A percentile compares a stretch with the other conserved stretches of the same genome.
Conservation (phyloP, 2,113 vertebrate species). For the Rhea americana region DNA sequence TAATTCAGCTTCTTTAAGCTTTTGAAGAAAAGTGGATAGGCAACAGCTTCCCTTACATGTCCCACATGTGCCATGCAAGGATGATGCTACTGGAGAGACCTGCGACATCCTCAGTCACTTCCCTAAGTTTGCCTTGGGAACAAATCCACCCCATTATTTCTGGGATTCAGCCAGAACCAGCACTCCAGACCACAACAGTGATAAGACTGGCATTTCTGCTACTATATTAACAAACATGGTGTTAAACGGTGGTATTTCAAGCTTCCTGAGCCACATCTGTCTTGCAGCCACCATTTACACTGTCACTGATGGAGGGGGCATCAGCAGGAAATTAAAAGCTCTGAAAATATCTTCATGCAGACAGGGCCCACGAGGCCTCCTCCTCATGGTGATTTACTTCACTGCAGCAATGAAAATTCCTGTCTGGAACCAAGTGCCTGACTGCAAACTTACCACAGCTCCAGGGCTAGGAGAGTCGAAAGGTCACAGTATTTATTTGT, state of each 20-base stretch:
- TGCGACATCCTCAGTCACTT: not conserved
- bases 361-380: not conserved
- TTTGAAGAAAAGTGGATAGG: not conserved
- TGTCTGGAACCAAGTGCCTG: slow-evolving; percentile 59
- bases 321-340: not conserved
- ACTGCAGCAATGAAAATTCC: slow-evolving; percentile 59
- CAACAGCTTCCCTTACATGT: not conserved
- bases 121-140: not conserved
- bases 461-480: slow-evolving; percentile 54
- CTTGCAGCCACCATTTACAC: not conserved
- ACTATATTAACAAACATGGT: not conserved
- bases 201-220: not conserved
- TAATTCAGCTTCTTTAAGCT: slow-evolving; percentile 1
- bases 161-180: not conserved
- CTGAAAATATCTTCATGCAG: slow-evolving; percentile 27
- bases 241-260: not conserved
- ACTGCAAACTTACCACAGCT: slow-evolving; percentile 64
- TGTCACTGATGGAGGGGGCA: not conserved
- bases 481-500: slow-evolving; percentile 71
- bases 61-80: not conserved
- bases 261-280: not conserved
- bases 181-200: not conserved
- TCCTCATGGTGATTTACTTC: slow-evolving; percentile 58
- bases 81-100: not conserved
- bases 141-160: not conserved